A percentile compares a stretch with the other conserved stretches of the same genome.
Conservation (phyloP, 2,888 invertebrate genomes). For the Caenorhabditis sp. region DNA sequence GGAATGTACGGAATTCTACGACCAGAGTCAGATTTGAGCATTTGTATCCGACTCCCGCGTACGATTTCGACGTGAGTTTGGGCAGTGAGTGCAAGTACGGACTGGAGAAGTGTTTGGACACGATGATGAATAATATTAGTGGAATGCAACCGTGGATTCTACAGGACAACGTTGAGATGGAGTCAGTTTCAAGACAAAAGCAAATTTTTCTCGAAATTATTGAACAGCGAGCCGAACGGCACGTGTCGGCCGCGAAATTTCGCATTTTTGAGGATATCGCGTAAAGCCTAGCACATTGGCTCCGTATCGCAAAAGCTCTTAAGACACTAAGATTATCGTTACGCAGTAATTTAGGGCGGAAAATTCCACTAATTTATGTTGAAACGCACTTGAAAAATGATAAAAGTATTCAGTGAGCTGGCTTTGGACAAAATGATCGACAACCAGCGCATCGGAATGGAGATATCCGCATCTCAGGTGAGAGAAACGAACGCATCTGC, state of each 20-base stretch:
- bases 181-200: too few species aligned
- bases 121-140: slow-evolving; percentile 31
- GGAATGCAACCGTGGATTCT: slow-evolving; percentile 42
- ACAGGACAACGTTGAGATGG: slow-evolving; percentile 37
- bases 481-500: slow-evolving; percentile 4
- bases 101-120: slow-evolving; percentile 40
- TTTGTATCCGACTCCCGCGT: slow-evolving; percentile 46
- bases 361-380: too few species aligned
- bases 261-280: too few species aligned
- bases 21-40: slow-evolving; percentile 30
- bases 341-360: too few species aligned
- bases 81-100: slow-evolving; percentile 38
- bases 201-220: too few species aligned
- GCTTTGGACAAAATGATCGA: slow-evolving; percentile 48
- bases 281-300: too few species aligned
- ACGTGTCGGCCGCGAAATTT: too few species aligned
- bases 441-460: slow-evolving; percentile 49
- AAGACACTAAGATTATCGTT: too few species aligned
- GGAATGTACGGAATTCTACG: too few species aligned
- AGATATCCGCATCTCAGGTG: slow-evolving; percentile 57
- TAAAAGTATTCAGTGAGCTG: slow-evolving; percentile 29
- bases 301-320: too few species aligned
- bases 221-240: too few species aligned
- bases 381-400: too few species aligned
- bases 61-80: slow-evolving; percentile 54